Evolutionary conservation across 2,888 invertebrate genomes (phyloP), one percentile per base, ranked within the genome.

Genomic region (Pammene aurita): DNA sequence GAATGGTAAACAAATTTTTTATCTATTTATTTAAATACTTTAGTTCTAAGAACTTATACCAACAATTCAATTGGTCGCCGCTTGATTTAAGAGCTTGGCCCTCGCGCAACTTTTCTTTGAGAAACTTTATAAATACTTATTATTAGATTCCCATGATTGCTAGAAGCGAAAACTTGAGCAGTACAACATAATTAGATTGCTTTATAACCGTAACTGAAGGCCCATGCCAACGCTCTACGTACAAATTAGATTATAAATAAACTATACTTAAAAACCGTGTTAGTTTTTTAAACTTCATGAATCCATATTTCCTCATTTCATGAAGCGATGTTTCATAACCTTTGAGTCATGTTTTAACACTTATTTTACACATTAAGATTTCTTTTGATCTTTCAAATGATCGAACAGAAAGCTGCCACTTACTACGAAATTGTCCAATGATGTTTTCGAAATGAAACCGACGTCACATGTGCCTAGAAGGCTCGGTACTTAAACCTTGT

Each of bases 11-110:
- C 85, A 35, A n/a, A 2, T 26, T 67, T 72, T 70, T 69, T 70
- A 78, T 81, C 83, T 84, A 79, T 81, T 78, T 79, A 79, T 74
- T 78, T 74, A 71, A 75, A 73, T 74, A 73, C 70, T 72, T 77
- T 69, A 68, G 89, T 90, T 89, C 89, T 84, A 82, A 75, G 89
- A 90, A 90, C 87, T 78, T 73, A 78, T 80, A 76, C 75, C 76
- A 80, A 78, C 76, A 75, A 79, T 64, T 54, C 72, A 75, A 81
- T 64, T 64, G 64, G 64, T 69, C 64, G 44, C 62, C 67, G 16
- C 77, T 76, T 67, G 78, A 70, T 71, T 73, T 70, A 54, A 72
- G 79, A 78, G 86, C 86, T 82, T 77, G 75, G 86, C 85, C 81
- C 82, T 44, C 60, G 54, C 16, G 48, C 44, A 60, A 58, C 67